phyloP scores from a whole-genome alignment of 2,113 vertebrate species.

The Carassius gibelio region DNA sequence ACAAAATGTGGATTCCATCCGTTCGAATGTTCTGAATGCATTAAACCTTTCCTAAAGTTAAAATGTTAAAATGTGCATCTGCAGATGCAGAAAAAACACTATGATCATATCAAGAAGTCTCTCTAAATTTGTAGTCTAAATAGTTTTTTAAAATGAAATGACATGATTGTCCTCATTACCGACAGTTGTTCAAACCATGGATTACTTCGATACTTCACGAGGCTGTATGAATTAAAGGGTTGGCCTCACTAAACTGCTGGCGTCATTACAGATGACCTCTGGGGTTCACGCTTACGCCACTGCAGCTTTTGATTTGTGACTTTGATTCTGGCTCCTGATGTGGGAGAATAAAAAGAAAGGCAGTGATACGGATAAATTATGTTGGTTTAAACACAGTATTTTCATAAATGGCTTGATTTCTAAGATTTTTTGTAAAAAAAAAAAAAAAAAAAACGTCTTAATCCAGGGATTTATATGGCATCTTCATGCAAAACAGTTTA shows the following conservation, averaged over 20 bases:
- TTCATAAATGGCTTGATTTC: conserved; percentile 32
- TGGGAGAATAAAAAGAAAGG: conserved; percentile 15
- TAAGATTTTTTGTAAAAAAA: background rate
- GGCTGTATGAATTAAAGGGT: conserved; percentile 32
- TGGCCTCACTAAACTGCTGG: conserved; percentile 39
- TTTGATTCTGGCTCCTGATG: conserved; percentile 2
- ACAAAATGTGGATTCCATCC: background rate
- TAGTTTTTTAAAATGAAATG: conserved; percentile 5
- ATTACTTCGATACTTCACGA: conserved; percentile 17
- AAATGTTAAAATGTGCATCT: background rate
- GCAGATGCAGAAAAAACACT: background rate
- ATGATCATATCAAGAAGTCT: conserved; percentile 22
- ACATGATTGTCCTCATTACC: conserved; percentile 31
- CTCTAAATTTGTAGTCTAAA: background rate
- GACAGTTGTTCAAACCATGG: conserved; percentile 28
- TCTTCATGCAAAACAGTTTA: background rate
- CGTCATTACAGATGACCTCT: conserved; percentile 54
- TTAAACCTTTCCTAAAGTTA: background rate
- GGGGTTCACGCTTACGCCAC: conserved; percentile 28
- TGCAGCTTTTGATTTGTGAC: conserved; percentile 10
- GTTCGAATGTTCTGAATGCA: background rate
- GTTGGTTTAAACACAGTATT: conserved; percentile 10
- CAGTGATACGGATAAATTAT: background rate
- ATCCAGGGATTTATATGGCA: conserved; percentile 7
- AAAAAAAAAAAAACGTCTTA: background rate